Evolutionary conservation across 2,888 invertebrate species (phyloP).

Genomic region (Doris montereyensis): DNA sequence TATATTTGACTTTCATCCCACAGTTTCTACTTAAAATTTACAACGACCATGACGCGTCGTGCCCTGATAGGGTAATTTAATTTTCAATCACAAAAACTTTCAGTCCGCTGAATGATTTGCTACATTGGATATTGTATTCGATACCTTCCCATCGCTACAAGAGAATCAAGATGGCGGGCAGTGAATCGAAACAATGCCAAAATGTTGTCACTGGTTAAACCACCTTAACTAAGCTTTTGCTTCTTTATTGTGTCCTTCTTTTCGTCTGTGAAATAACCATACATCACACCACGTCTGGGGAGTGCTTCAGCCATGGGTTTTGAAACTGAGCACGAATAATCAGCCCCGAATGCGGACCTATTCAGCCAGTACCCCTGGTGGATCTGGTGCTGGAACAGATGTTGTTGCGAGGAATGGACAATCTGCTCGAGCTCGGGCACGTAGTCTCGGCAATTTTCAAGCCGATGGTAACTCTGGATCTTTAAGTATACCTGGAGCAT

Average conservation of each 20-base stretch:
- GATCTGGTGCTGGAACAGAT: slow-evolving; percentile 50
- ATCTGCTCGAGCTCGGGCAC: slow-evolving; percentile 60
- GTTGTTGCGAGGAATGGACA: slow-evolving; percentile 55
- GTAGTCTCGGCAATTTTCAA: slow-evolving; percentile 66
- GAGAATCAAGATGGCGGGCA: slow-evolving; percentile 66
- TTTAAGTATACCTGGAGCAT: slow-evolving; percentile 63
- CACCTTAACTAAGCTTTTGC: not conserved
- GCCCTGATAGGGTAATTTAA: too few species aligned
- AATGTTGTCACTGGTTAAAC: slow-evolving; percentile 34
- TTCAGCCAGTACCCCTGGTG: slow-evolving; percentile 58
- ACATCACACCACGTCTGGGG: too few species aligned
- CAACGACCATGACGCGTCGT: too few species aligned
- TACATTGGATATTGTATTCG: too few species aligned
- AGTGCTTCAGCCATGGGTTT: slow-evolving; percentile 53
- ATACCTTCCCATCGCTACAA: too few species aligned
- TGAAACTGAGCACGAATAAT: slow-evolving; percentile 65
- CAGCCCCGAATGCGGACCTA: slow-evolving; percentile 64
- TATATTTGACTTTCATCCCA: too few species aligned
- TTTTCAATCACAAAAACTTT: too few species aligned
- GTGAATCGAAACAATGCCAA: slow-evolving; percentile 42
- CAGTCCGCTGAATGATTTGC: too few species aligned
- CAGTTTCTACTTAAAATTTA: too few species aligned
- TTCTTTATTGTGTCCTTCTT: slow-evolving; percentile 6
- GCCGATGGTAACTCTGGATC: slow-evolving; percentile 55
- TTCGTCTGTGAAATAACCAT: too few species aligned